Evolutionary conservation across 2,797 vertebrate genomes (phyloP).

Genomic region (Cynopterus sphinx): DNA sequence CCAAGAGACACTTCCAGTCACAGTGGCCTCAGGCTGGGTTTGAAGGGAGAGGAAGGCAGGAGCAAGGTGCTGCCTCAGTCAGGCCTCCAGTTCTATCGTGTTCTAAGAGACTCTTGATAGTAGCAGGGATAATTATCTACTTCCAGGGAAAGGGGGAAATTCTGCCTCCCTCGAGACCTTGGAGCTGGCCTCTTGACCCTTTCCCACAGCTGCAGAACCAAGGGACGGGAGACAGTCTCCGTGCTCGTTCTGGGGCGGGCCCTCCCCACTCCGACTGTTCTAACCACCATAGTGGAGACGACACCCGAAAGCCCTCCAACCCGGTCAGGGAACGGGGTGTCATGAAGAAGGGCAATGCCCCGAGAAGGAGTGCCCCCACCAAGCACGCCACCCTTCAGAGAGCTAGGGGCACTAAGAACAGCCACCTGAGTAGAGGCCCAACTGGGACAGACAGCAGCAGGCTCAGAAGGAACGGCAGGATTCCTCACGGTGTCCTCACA

Average conservation of each 20-base stretch:
- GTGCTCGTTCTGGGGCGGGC: background rate
- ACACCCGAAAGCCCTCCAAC: background rate
- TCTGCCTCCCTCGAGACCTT: background rate
- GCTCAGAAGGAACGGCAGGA: background rate
- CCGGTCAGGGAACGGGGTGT: background rate
- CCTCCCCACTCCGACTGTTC: background rate
- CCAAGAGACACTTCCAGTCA: background rate
- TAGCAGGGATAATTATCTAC: background rate
- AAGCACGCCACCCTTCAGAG: background rate
- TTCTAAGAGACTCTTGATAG: background rate
- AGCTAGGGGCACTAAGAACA: fast-evolving
- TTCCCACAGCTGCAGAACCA: background rate
- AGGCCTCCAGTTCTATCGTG: background rate
- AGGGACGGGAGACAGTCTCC: background rate
- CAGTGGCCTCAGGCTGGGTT: background rate
- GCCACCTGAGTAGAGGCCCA: fast-evolving
- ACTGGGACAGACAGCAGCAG: background rate
- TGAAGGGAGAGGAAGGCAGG: background rate
- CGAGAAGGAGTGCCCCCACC: background rate
- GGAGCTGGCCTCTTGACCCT: background rate
- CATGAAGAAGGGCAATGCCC: background rate
- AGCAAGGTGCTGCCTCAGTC: background rate
- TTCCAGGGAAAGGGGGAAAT: background rate
- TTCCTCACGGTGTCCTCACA: background rate
- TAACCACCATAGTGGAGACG: background rate